Evolutionary conservation across 1,140 invertebrate genomes (phyloP).

Genomic region (Apis mellifera): Amel_HAv3.1 CM009942.2:1234501-1235000

Average conservation of each 20-base stretch:
- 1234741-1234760: conserved; percentile 50
- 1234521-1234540: no score
- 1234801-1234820: conserved; percentile 40
- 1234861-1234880: conserved; percentile 27
- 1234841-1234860: conserved; percentile 24
- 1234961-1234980: no score
- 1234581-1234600: background rate
- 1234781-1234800: conserved; percentile 3
- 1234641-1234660: conserved; percentile 41
- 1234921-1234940: conserved; percentile 52
- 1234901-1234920: conserved; percentile 27
- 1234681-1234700: conserved; percentile 68
- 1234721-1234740: conserved; percentile 26
- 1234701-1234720: conserved; percentile 66
- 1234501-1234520: no score
- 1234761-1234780: conserved; percentile 48
- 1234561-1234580: conserved; percentile 15
- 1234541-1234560: conserved; percentile 26
- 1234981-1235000: background rate
- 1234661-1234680: conserved; percentile 68
- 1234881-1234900: conserved; percentile 14
- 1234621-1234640: conserved; percentile 61
- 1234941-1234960: background rate
- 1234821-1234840: conserved; percentile 27
- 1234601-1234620: conserved; percentile 20